These are phyloP conservation scores for Pectinophora gossypiella DNA, from an alignment of 1,140 invertebrate species.

Conservation along the genomic window DNA sequence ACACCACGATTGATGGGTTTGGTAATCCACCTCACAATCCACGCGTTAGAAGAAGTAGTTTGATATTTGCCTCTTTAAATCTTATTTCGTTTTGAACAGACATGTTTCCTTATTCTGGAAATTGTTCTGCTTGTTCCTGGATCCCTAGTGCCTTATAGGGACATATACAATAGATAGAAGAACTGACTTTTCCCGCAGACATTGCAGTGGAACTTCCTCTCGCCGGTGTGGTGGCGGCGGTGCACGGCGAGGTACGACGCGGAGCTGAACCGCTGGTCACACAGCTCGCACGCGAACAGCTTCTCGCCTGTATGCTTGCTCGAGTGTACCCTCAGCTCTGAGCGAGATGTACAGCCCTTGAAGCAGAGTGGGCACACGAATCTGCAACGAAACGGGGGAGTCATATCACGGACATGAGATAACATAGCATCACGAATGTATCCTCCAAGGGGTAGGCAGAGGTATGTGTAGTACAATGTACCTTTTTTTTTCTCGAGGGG, in stretches of 20 bases:
- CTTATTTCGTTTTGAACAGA: no score
- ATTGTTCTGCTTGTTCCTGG: background rate
- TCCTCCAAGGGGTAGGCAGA: no score
- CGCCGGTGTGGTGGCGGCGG: slow-evolving; percentile 42
- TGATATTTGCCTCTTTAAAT: no score
- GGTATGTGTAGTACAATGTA: no score
- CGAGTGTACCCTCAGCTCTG: slow-evolving; percentile 61
- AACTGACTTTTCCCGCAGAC: slow-evolving; percentile 43
- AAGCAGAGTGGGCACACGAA: slow-evolving; percentile 64
- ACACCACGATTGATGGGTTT: no score
- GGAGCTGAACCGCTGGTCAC: slow-evolving; percentile 52
- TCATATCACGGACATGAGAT: no score
- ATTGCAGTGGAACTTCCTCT: slow-evolving; percentile 44
- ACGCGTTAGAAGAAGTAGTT: no score
- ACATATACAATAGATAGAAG: no score
- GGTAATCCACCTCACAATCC: no score
- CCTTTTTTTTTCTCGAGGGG: no score
- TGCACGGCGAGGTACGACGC: slow-evolving; percentile 57
- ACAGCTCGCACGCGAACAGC: slow-evolving; percentile 52
- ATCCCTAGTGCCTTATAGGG: no score
- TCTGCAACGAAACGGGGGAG: slow-evolving; percentile 22
- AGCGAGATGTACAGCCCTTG: slow-evolving; percentile 62
- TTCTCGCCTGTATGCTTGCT: slow-evolving; percentile 62
- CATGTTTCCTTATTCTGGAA: background rate
- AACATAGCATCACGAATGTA: no score